Conservation (phyloP, 1,140 invertebrate genomes). For the Theocolax elegans region DNA sequence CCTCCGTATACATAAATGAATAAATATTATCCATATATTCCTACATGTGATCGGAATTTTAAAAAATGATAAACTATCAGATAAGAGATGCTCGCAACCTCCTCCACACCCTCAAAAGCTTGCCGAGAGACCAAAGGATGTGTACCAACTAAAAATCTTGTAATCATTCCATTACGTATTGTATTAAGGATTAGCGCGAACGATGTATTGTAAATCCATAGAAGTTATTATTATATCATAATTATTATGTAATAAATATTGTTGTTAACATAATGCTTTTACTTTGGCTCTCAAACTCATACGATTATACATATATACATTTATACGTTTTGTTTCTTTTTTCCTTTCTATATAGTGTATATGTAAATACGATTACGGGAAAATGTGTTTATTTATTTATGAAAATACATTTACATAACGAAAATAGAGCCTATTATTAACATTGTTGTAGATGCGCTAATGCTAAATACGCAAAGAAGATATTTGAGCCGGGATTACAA, state of each 20-base stretch:
- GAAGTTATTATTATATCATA: constrained; percentile 68
- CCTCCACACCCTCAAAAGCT: constrained; percentile 32
- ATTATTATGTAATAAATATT: constrained; percentile 70
- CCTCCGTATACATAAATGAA: not conserved
- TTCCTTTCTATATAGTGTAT: too few relatives aligned
- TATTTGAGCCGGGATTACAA: too few relatives aligned
- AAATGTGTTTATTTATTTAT: too few relatives aligned
- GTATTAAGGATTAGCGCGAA: constrained; percentile 63
- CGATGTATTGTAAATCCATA: constrained; percentile 67
- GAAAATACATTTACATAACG: too few relatives aligned
- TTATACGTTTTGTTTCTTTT: not conserved
- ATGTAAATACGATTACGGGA: too few relatives aligned
- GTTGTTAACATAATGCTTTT: constrained; percentile 62
- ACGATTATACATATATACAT: constrained; percentile 28
- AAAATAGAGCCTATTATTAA: too few relatives aligned
- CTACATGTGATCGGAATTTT: constrained; percentile 2
- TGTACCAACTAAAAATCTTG: constrained; percentile 59
- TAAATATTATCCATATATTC: constrained; percentile 15
- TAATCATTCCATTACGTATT: constrained; percentile 67
- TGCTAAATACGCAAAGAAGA: too few relatives aligned
- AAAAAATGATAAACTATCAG: constrained; percentile 17
- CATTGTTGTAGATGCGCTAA: too few relatives aligned
- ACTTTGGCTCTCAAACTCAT: constrained; percentile 27
- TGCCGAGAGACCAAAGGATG: constrained; percentile 34
- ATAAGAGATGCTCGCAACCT: too few relatives aligned